Conservation (phyloP, 2,113 vertebrate species). For the Chlamydotis undulata region DNA sequence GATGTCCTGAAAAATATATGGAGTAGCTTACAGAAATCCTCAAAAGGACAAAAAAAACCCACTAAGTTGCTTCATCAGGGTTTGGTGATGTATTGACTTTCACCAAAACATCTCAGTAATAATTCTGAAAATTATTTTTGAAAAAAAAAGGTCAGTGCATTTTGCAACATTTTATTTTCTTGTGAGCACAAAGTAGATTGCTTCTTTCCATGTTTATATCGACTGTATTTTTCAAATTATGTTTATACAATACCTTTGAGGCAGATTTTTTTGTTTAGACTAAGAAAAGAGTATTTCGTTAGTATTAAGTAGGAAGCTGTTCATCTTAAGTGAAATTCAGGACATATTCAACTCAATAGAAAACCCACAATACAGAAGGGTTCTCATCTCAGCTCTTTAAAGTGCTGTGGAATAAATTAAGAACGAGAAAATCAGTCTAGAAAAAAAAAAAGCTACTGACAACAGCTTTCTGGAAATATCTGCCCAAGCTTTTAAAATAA, state of each 20-base stretch:
- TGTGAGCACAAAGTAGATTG: background rate
- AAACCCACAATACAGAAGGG: background rate
- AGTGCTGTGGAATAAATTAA: background rate
- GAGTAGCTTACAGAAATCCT: background rate
- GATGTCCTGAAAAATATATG: background rate
- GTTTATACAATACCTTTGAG: background rate
- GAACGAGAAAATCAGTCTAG: background rate
- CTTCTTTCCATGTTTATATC: background rate
- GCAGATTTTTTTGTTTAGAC: background rate
- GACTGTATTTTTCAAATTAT: background rate
- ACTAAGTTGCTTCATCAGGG: background rate
- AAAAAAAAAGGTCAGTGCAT: background rate
- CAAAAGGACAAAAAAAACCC: background rate
- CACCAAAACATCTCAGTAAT: background rate
- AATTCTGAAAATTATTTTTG: background rate
- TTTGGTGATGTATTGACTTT: background rate
- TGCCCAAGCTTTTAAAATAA: background rate
- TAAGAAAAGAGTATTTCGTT: background rate
- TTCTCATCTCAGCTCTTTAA: background rate
- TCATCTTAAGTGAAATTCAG: background rate
- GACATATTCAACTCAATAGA: background rate
- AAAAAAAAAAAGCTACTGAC: background rate
- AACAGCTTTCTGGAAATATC: background rate
- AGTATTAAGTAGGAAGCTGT: background rate
- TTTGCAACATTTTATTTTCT: background rate